Evolutionary conservation across 2,113 vertebrate species (phyloP), one percentile per base, ranked within the genome.

Genomic region (Lichenostomus cassidix): DNA sequence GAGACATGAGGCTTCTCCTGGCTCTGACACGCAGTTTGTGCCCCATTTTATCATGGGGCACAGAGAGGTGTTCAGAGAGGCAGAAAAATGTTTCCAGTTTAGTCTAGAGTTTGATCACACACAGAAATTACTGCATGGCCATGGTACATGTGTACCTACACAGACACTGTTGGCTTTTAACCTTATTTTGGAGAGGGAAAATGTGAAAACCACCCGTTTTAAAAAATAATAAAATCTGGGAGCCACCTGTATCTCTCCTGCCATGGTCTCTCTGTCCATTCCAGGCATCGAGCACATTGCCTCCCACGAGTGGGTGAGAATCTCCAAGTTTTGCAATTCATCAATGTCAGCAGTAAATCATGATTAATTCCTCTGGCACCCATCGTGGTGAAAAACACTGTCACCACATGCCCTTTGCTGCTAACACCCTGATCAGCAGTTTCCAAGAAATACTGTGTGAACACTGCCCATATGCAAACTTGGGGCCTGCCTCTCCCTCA

Each of bases 281-380:
- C 49, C 49, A 19, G 31, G 64, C 41, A 27, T 4, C 2, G 1
- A 49, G 87, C 64, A 42, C 68, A 3, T 60, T 90, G 89, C 93
- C 96, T 96, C 71, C 70, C 91, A 83, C 1, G 37, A 96, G 94
- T 44, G 53, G 79, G 67, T 75, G 59, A 87, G 90, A 91, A 95
- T 83, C 71, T 59, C 64, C 44, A n/a, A 53, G 86, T 76, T 92
- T 83, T 92, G 69, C 89, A 95, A n/a, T 65, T 86, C 53, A 19
- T 70, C 78, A 31, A 63, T 94, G 95, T 89, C 94, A 97, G 95
- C 95, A 93, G 73, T 94, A 90, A 90, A 81, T 94, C 90, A 58
- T 95, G 82, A 92, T 97, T 96, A 94, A 89, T 95, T 96, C 95
- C 68, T 25, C 79, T 63, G 83, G 92, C 94, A 96, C 56, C 10